Base-by-base conservation (phyloP, 2,888 invertebrate species). In the Hyppa rectilinea region DNA sequence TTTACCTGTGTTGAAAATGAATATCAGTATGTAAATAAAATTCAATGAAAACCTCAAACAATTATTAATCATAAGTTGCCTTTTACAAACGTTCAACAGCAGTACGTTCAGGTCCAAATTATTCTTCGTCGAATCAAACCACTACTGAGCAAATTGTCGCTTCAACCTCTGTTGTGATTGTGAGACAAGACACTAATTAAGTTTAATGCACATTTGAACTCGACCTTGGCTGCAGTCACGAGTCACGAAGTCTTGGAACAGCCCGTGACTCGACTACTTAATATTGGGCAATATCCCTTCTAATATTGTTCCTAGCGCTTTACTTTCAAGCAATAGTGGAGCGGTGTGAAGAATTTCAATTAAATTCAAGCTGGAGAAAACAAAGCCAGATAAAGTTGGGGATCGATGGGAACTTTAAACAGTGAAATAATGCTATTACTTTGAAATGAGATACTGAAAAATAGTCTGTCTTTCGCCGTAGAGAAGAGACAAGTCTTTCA, bases 201-300 rank as follows among this genome's bases (percentile, higher is more conserved):
- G 78, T 82, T 85, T 81, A 83, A 85, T 87, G 86, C 80, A 86
- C 81, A 83, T 81, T 86, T 84, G 83, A 85, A 85, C 78, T 75
- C 83, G 85, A 87, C 91, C 91, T 90, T 89, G 80, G 59, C 52
- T 72, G 89, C 73, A 88, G 84, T 86, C 88, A 88, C 88, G 86
- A 87, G 73, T 75, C 83, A 86, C 84, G 85, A 87, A 75, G 80
- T 77, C 79, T 78, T 80, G 70, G 55, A 62, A 68, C 82, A 81
- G 78, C 80, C 71, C 67, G 66, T 34, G 40, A 29, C 71, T 55
- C 60, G 66, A 69, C 65, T 70, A 68, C 61, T 68, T 52, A 43
- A 36, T 36, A 75, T 91, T 89, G 82, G 78, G 88, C 84, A 91
- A 91, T 83, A 78, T 85, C 89, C 90, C 89, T 90, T 91, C 91